Evolutionary conservation across 1,140 invertebrate species (phyloP).

Genomic region (Acyrthosiphon pisum): DNA sequence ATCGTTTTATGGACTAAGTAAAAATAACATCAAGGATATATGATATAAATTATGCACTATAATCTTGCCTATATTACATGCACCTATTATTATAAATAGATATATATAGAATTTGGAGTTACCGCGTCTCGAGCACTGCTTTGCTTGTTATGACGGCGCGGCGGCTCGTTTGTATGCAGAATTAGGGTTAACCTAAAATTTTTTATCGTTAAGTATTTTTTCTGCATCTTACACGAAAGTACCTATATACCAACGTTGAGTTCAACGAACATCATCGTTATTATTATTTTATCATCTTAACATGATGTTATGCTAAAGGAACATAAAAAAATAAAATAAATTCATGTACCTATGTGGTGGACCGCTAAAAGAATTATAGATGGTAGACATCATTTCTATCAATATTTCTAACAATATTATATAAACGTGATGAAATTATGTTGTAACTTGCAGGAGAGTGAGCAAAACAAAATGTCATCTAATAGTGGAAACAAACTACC

Average conservation of each 20-base stretch:
- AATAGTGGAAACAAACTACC: not conserved
- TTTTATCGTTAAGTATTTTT: not conserved
- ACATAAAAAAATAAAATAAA: not conserved
- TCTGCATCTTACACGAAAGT: not conserved
- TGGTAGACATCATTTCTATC: not conserved
- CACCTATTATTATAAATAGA: not conserved
- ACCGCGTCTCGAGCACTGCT: not conserved
- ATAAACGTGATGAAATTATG: not conserved
- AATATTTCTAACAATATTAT: not conserved
- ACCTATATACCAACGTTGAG: not conserved
- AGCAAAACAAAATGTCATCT: not conserved
- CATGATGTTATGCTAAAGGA: not conserved
- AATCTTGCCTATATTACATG: not conserved
- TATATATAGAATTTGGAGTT: not conserved
- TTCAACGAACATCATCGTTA: not conserved
- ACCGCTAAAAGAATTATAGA: not conserved
- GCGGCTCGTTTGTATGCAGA: not conserved
- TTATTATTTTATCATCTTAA: not conserved
- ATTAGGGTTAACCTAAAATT: not conserved
- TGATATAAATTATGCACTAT: not conserved
- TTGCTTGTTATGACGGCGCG: not conserved
- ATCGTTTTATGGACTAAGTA: constrained; percentile 1
- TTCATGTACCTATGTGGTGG: not conserved
- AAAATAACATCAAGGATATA: not conserved
- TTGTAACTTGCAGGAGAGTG: not conserved